Evolutionary conservation across 23 tunicate genomes (phyloP).

Genomic region (Ciona savignyi): DNA sequence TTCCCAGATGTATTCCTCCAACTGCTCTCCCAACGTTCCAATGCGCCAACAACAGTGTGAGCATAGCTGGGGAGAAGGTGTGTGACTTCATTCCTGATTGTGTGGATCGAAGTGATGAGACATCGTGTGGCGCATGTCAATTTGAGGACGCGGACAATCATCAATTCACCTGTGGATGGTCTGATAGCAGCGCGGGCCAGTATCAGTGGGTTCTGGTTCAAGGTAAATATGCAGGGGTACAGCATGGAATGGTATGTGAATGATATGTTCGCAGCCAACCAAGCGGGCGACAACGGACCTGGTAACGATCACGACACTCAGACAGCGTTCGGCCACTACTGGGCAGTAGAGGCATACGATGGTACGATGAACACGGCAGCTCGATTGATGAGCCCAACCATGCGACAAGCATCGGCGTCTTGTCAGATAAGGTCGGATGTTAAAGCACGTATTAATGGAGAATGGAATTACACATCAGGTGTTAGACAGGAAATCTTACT

Average conservation of each 20-base stretch:
- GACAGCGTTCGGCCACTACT: conserved; percentile 66
- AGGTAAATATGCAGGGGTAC: conserved; percentile 63
- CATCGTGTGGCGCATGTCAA: conserved; percentile 61
- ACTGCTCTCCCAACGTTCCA: conserved; percentile 36
- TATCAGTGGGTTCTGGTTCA: conserved; percentile 71
- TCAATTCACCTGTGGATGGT: conserved; percentile 54
- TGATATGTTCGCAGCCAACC: conserved; percentile 28
- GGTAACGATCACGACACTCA: conserved; percentile 59
- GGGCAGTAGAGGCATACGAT: conserved; percentile 72
- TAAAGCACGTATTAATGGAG: too few species aligned
- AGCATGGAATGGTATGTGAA: background rate
- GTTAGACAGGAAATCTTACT: too few species aligned
- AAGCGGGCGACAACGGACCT: conserved; percentile 68
- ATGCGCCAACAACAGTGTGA: conserved; percentile 40
- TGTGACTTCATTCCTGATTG: conserved; percentile 72
- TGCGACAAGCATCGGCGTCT: conserved; percentile 63
- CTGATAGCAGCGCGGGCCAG: conserved; percentile 77
- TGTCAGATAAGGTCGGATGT: conserved; percentile 89
- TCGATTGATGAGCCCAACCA: conserved; percentile 39
- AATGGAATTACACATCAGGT: too few species aligned
- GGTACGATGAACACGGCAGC: conserved; percentile 79
- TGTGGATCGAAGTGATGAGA: conserved; percentile 72
- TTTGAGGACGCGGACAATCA: conserved; percentile 41
- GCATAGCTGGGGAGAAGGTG: conserved; percentile 25
- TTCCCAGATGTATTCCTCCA: conserved; percentile 32